phyloP scores from a whole-genome alignment of 2,888 invertebrate genomes.

The Tribolium freemani region DNA sequence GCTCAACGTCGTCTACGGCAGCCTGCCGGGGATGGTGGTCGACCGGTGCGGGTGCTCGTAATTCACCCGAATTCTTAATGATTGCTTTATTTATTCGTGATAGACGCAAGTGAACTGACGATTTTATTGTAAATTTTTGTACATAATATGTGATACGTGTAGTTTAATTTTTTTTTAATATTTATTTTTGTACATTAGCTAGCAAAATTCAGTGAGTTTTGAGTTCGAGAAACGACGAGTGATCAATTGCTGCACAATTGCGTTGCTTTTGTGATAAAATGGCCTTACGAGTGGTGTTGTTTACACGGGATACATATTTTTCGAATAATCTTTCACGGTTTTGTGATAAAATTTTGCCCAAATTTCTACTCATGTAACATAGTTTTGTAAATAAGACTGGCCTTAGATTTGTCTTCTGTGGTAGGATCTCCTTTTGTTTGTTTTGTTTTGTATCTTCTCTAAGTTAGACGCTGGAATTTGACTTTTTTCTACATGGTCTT shows the following conservation, averaged over 20 bases:
- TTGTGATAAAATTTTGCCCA: conserved; percentile 37
- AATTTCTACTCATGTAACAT: conserved; percentile 32
- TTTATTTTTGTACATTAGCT: conserved; percentile 57
- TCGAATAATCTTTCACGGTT: conserved; percentile 46
- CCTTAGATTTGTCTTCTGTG: conserved; percentile 16
- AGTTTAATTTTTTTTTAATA: conserved; percentile 52
- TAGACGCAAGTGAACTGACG: conserved; percentile 22
- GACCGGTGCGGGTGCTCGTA: conserved; percentile 94
- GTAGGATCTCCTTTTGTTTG: conserved; percentile 22
- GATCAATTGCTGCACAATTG: conserved; percentile 36
- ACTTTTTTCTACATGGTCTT: not conserved
- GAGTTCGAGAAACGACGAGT: conserved; percentile 12
- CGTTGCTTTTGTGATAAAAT: conserved; percentile 53
- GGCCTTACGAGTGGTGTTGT: conserved; percentile 45
- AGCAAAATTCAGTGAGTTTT: conserved; percentile 29
- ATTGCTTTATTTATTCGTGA: conserved; percentile 37
- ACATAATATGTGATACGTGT: conserved; percentile 57
- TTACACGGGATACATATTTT: conserved; percentile 47
- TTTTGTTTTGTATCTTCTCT: conserved; percentile 6
- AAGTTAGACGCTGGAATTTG: not conserved
- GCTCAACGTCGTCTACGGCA: conserved; percentile 87
- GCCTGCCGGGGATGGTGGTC: conserved; percentile 94
- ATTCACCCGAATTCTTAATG: conserved; percentile 43
- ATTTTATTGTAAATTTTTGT: conserved; percentile 54
- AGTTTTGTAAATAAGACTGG: conserved; percentile 40